phyloP scores from a whole-genome alignment of 2,113 vertebrate genomes.

The Pteruthius melanotis region DNA sequence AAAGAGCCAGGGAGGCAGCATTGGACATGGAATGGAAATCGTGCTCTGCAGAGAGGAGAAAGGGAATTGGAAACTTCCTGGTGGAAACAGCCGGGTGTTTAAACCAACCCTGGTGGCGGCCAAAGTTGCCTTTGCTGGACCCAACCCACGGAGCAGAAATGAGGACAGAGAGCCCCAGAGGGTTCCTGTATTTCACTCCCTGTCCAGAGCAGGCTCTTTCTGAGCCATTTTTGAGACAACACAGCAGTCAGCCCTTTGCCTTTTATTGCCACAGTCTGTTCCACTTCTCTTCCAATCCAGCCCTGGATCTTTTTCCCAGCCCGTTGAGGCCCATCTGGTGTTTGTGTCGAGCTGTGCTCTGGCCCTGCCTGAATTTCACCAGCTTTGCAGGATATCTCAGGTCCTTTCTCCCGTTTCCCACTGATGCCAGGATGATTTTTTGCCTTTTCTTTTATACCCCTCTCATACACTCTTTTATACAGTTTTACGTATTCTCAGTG shows the following conservation, averaged over 20 bases:
- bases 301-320: conserved; percentile 31
- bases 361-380: background rate
- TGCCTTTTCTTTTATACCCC: no score
- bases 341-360: background rate
- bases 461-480: no score
- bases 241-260: background rate
- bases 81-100: background rate
- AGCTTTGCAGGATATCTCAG: background rate
- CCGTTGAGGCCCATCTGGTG: conserved; percentile 28
- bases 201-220: background rate
- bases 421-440: no score
- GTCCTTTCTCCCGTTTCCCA: background rate
- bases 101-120: background rate
- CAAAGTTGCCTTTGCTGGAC: background rate
- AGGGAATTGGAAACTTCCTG: background rate
- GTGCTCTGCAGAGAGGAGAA: background rate
- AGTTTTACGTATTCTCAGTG: no score
- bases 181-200: background rate
- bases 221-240: background rate
- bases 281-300: background rate
- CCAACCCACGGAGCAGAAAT: background rate
- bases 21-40: background rate
- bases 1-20: background rate
- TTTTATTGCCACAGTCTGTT: conserved; percentile 53
- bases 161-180: background rate